phyloP scores from a whole-genome alignment of 2,113 vertebrate genomes.

The Myxocyprinus asiaticus region DNA sequence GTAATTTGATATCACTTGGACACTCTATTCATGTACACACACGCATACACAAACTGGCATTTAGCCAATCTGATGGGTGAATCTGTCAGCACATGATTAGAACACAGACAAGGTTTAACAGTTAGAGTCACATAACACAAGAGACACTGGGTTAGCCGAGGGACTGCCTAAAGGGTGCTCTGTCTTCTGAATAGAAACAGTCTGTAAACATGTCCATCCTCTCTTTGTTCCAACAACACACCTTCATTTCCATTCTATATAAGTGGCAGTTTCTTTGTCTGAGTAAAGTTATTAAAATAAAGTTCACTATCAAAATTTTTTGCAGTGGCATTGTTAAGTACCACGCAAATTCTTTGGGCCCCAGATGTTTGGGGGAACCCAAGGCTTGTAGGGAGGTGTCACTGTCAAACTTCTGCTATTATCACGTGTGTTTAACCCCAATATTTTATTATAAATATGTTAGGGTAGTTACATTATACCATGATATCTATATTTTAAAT shows the following conservation, averaged over 20 bases:
- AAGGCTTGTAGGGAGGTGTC: too few species aligned
- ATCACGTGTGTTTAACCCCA: too few species aligned
- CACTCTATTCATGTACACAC: constrained; percentile 6
- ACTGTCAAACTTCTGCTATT: too few species aligned
- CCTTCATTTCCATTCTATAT: neutral
- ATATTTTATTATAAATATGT: too few species aligned
- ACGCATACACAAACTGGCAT: constrained; percentile 15
- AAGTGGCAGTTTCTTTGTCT: neutral
- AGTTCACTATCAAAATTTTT: neutral
- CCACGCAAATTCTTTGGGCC: too few species aligned
- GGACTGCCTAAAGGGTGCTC: constrained; percentile 5
- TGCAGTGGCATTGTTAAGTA: neutral
- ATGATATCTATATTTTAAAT: too few species aligned
- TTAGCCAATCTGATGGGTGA: constrained; percentile 54
- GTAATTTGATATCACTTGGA: neutral
- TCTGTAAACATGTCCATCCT: constrained; percentile 25
- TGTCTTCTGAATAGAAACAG: neutral
- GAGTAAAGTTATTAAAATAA: neutral
- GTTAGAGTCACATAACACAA: constrained; percentile 36
- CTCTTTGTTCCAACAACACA: constrained; percentile 20
- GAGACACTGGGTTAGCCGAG: neutral
- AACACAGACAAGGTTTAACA: constrained; percentile 38
- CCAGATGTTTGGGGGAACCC: too few species aligned
- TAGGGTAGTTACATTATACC: too few species aligned
- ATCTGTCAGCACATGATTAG: constrained; percentile 58